Evolutionary conservation across 2,113 vertebrate genomes (phyloP), one percentile per base, ranked within the genome.

Genomic region (Orthonyx spaldingii): DNA sequence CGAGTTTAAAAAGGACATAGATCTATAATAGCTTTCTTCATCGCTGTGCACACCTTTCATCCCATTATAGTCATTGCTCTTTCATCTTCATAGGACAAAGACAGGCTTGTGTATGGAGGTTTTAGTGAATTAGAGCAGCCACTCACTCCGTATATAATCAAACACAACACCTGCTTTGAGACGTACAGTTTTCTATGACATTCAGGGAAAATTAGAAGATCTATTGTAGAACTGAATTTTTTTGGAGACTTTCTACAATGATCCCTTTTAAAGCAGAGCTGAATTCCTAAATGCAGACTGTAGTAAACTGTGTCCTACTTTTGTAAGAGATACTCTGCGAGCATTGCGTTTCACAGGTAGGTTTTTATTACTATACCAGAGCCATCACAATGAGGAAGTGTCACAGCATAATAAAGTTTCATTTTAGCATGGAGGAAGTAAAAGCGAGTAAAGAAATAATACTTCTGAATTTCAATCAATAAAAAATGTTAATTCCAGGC

Each of bases 21-120:
- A 95, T 96, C 96, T 94, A 64, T 90, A 97, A 95, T 61, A 97
- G 94, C 96, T 98, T 97, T 97, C 94, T 95, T 98, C 97, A 95
- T 95, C 87, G 16, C 96, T 53, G 91, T 94, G 92, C 96, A 97
- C 98, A 97, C 97, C 98, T 98, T 98, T 98, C 97, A 98, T 97
- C 97, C 96, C 94, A 96, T 96, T 97, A 92, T 93, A 87, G 96
- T 93, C 95, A 49, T 92, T 2, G 13, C 91, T 82, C 98, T 98
- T 98, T 98, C 98, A 98, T 98, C 98, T 98, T 72, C 65, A 61
- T 87, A 78, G 97, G 98, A 98, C 98, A 98, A 98, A 98, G 98
- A 83, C 97, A 30, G 60, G 95, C 96, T 97, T 98, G 98, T 98
- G 97, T 98, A 94, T 93, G 92, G 96, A 95, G 50, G 35, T 94